These are phyloP conservation scores for Emmelina monodactyla DNA, from an alignment of 2,888 invertebrate genomes.

Conservation along the genomic window DNA sequence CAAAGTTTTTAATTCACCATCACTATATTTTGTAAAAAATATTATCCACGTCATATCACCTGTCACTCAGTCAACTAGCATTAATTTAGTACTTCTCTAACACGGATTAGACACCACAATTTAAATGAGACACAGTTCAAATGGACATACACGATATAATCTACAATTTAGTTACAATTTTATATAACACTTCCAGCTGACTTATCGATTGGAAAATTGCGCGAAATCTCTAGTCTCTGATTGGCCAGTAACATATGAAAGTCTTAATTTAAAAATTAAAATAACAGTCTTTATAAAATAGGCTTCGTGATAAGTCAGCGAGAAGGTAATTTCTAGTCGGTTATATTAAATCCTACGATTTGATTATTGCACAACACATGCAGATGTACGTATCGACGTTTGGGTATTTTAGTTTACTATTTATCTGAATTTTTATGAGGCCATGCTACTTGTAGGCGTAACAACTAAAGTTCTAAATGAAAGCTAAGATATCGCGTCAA, in stretches of 20 bases:
- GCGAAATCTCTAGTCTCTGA: neutral
- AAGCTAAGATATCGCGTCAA: too few species aligned
- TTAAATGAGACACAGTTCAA: constrained; percentile 59
- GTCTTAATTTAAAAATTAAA: constrained; percentile 16
- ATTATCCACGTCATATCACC: constrained; percentile 43
- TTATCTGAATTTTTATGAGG: constrained; percentile 30
- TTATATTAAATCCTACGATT: constrained; percentile 39
- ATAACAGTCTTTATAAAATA: constrained; percentile 40
- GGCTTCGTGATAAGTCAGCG: constrained; percentile 39
- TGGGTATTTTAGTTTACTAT: constrained; percentile 22
- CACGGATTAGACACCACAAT: constrained; percentile 64
- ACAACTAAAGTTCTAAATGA: neutral
- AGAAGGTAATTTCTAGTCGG: constrained; percentile 38
- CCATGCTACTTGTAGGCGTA: constrained; percentile 20
- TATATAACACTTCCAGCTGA: constrained; percentile 40
- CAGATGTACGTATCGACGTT: constrained; percentile 56
- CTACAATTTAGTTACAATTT: constrained; percentile 43
- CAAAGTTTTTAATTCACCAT: constrained; percentile 17
- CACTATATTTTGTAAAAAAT: constrained; percentile 51
- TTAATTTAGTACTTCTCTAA: constrained; percentile 49
- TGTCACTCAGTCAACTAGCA: constrained; percentile 56
- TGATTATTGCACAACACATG: constrained; percentile 61
- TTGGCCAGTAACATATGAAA: neutral
- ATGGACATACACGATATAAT: constrained; percentile 59
- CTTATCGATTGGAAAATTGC: constrained; percentile 21